A percentile compares a stretch with the other conserved stretches of the same genome.
Evolutionary conservation across 2,113 vertebrate species (phyloP).

Genomic region (Cromileptes altivelis): DNA sequence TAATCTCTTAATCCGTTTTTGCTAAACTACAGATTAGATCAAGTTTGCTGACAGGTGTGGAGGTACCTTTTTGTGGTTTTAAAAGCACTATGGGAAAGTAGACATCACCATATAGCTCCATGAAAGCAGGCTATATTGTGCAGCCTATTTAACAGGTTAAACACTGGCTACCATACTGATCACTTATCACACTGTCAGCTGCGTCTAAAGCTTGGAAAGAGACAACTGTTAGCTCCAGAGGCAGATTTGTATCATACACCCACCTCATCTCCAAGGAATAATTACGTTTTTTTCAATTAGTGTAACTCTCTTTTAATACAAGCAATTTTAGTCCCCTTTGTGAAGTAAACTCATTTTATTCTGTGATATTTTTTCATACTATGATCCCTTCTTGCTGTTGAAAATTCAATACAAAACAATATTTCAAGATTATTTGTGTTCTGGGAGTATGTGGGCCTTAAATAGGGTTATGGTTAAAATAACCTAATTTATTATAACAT

Average conservation of each 20-base stretch:
- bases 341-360: not conserved
- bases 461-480: not conserved
- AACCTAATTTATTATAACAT: not conserved
- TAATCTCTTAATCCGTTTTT: slow-evolving; percentile 73
- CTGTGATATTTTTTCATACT: not conserved
- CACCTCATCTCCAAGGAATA: not conserved
- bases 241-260: not conserved
- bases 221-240: not conserved
- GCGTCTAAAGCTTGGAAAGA: not conserved
- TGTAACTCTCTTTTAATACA: not conserved
- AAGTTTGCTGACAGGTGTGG: slow-evolving; percentile 53
- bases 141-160: not conserved
- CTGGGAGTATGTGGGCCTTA: not conserved
- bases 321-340: not conserved
- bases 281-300: not conserved
- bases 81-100: slow-evolving; percentile 32
- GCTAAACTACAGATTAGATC: slow-evolving; percentile 55
- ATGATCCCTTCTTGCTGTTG: not conserved
- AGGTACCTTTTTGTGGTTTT: slow-evolving; percentile 29
- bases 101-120: slow-evolving; percentile 4
- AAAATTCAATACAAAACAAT: not conserved
- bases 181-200: not conserved
- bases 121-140: not conserved
- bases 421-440: not conserved
- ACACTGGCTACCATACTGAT: not conserved